These are phyloP conservation scores for Epinephelus coioides DNA, from an alignment of 2,797 vertebrate genomes.

Conservation along the genomic window DNA sequence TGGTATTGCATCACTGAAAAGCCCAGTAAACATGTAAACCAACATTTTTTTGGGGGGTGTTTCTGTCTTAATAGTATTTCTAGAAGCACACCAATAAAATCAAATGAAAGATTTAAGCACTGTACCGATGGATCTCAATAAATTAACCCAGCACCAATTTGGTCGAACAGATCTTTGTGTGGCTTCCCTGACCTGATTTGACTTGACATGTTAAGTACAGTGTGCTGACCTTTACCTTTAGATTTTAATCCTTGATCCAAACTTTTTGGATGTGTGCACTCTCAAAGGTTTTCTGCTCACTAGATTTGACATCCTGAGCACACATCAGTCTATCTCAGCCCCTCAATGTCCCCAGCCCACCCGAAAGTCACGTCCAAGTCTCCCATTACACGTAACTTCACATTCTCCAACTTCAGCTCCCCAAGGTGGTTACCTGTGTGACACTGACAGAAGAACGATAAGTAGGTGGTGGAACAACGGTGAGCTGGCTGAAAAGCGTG, in stretches of 20 bases:
- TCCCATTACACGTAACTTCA: slow-evolving; percentile 16
- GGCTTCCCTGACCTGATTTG: neutral
- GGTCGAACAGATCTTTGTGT: neutral
- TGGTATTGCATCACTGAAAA: slow-evolving; percentile 2
- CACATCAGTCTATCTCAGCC: neutral
- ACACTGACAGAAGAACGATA: slow-evolving; percentile 19
- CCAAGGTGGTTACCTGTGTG: slow-evolving; percentile 4
- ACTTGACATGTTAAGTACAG: neutral
- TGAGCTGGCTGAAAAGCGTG: slow-evolving; percentile 10
- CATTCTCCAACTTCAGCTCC: slow-evolving; percentile 19
- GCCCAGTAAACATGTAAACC: neutral
- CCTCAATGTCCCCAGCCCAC: slow-evolving; percentile 8
- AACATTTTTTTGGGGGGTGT: neutral
- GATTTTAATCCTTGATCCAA: neutral
- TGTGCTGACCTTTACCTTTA: neutral
- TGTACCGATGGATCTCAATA: neutral
- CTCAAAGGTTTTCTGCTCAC: slow-evolving; percentile 11
- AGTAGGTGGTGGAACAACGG: slow-evolving; percentile 29
- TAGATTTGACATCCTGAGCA: slow-evolving; percentile 23
- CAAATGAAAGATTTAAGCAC: neutral
- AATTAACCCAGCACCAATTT: neutral
- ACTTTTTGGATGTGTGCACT: neutral
- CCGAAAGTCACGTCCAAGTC: slow-evolving; percentile 25
- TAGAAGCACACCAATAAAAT: neutral
- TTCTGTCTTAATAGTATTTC: neutral